Conservation (phyloP, 2,113 vertebrate genomes). For the Pheucticus melanocephalus region DNA sequence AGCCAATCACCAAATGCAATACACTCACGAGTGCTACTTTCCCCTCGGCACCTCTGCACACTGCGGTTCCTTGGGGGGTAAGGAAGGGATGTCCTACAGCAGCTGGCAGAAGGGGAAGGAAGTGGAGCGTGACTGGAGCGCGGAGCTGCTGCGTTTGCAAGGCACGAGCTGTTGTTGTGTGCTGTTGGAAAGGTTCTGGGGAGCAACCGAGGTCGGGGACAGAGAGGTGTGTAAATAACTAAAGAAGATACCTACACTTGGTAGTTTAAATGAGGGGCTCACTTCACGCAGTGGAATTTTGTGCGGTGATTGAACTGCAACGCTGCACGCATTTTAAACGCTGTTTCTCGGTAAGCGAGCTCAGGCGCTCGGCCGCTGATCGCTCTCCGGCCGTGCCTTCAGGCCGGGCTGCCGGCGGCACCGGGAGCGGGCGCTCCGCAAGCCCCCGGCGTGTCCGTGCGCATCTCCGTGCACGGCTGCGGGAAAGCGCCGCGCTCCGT, state of each 20-base stretch:
- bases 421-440: not conserved
- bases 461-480: accelerated
- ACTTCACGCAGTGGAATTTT: not conserved
- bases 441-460: not conserved
- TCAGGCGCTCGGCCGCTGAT: not conserved
- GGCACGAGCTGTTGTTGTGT: accelerated
- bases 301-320: not conserved
- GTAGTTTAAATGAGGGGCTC: not conserved
- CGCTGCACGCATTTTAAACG: accelerated
- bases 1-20: not conserved
- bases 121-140: accelerated
- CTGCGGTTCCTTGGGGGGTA: accelerated
- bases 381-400: not conserved
- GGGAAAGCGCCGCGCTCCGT: not conserved
- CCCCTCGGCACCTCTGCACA: not conserved
- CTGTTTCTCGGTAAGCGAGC: not conserved
- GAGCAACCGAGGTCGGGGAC: not conserved
- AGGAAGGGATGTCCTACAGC: not conserved
- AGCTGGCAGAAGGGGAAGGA: not conserved
- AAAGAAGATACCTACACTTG: not conserved
- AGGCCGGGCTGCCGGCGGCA: not conserved
- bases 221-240: not conserved
- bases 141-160: not conserved
- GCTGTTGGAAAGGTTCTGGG: not conserved
- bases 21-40: accelerated